phyloP scores from a whole-genome alignment of 2,113 vertebrate genomes.

The Isurus oxyrinchus region DNA sequence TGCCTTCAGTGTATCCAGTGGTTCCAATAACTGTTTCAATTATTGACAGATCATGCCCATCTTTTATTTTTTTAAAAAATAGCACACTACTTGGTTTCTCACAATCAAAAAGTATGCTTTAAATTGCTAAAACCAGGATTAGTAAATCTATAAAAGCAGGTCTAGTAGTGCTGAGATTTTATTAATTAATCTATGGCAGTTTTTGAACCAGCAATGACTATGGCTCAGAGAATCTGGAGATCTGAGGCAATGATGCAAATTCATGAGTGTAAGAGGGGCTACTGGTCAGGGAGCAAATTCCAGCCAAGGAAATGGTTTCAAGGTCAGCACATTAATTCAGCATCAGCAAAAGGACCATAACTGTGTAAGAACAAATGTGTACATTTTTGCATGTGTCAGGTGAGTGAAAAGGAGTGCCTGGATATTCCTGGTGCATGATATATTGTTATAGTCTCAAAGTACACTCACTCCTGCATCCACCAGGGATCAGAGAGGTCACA shows the following conservation, averaged over 20 bases:
- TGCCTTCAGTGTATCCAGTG: neutral
- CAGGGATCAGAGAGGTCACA: neutral
- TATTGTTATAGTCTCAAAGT: neutral
- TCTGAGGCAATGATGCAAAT: neutral
- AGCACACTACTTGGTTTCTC: neutral
- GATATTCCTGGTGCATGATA: neutral
- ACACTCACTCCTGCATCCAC: neutral
- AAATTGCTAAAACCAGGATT: neutral
- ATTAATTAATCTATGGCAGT: neutral
- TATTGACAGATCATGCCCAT: neutral
- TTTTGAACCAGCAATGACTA: neutral
- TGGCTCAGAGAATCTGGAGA: neutral
- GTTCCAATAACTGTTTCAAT: constrained; percentile 8
- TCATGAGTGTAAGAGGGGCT: neutral
- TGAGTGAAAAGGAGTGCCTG: neutral
- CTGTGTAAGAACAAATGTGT: neutral
- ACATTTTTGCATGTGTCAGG: neutral
- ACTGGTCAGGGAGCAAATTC: neutral
- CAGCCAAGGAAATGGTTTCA: neutral
- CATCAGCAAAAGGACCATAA: neutral
- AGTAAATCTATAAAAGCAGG: neutral
- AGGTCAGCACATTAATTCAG: neutral
- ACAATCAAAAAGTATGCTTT: neutral
- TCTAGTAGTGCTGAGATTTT: neutral
- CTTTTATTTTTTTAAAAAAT: neutral